phyloP scores from a whole-genome alignment of 2,797 vertebrate genomes.

The Acanthurus tractus region DNA sequence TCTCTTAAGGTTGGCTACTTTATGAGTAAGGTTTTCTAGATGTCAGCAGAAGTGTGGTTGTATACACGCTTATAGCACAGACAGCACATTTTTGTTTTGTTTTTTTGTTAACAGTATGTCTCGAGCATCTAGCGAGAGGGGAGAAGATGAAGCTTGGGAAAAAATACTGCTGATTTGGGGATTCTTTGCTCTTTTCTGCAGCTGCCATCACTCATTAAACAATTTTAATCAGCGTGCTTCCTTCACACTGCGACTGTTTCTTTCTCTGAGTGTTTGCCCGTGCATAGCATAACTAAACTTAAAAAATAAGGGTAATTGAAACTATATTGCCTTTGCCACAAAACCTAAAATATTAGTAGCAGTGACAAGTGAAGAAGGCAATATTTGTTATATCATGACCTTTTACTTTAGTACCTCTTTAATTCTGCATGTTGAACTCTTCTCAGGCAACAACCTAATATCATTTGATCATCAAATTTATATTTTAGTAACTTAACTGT shows the following conservation, averaged over 20 bases:
- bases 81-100: constrained; percentile 2
- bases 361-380: background rate
- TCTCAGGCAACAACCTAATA: background rate
- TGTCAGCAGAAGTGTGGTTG: background rate
- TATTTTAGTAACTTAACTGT: background rate
- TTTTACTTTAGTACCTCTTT: background rate
- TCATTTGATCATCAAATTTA: background rate
- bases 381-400: background rate
- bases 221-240: constrained; percentile 20
- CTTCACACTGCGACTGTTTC: constrained; percentile 8
- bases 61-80: background rate
- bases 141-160: constrained; percentile 19
- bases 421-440: background rate
- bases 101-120: constrained; percentile 28
- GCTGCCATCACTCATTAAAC: constrained; percentile 51
- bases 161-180: constrained; percentile 39
- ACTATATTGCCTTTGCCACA: background rate
- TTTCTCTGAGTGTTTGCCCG: constrained; percentile 29
- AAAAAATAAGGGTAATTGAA: constrained; percentile 1
- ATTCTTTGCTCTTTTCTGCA: constrained; percentile 40
- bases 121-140: constrained; percentile 16
- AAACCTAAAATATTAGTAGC: background rate
- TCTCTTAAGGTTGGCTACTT: constrained; percentile 2
- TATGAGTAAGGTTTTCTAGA: constrained; percentile 2
- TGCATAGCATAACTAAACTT: background rate